phyloP scores from a whole-genome alignment of 1,140 invertebrate genomes.

The Anastatus disparis region DNA sequence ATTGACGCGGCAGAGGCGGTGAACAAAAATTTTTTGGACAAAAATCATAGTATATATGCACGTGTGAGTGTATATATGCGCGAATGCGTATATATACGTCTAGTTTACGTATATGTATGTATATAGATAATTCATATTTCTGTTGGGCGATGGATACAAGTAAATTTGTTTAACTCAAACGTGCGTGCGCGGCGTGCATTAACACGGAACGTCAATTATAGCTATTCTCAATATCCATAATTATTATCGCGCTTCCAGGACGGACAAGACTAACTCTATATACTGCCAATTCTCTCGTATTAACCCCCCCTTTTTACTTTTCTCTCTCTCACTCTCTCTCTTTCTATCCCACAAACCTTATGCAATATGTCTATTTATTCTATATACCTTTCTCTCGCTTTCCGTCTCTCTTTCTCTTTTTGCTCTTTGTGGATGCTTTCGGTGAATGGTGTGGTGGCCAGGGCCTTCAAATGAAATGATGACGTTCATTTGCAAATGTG shows the following conservation, averaged over 20 bases:
- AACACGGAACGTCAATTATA: constrained; percentile 57
- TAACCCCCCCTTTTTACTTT: constrained; percentile 41
- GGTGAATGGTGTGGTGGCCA: not conserved
- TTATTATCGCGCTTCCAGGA: constrained; percentile 56
- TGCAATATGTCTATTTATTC: too few relatives aligned
- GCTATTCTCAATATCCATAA: constrained; percentile 61
- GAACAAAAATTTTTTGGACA: not conserved
- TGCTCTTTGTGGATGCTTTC: constrained; percentile 17
- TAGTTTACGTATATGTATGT: too few relatives aligned
- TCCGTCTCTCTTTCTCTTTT: not conserved
- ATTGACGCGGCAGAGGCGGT: constrained; percentile 28
- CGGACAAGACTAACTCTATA: constrained; percentile 29
- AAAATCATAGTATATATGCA: not conserved
- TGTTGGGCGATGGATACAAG: constrained; percentile 21
- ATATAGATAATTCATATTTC: too few relatives aligned
- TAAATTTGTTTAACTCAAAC: constrained; percentile 54
- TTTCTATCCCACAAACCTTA: too few relatives aligned
- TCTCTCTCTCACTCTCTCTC: not conserved
- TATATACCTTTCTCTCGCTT: not conserved
- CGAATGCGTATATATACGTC: constrained; percentile 8
- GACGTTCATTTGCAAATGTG: constrained; percentile 60
- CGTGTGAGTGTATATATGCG: constrained; percentile 21
- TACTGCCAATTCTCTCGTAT: constrained; percentile 46
- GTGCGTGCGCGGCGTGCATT: constrained; percentile 42
- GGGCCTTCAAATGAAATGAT: constrained; percentile 55